These are phyloP conservation scores for Muscicapa striata DNA, from an alignment of 2,797 vertebrate genomes.

Conservation along the genomic window DNA sequence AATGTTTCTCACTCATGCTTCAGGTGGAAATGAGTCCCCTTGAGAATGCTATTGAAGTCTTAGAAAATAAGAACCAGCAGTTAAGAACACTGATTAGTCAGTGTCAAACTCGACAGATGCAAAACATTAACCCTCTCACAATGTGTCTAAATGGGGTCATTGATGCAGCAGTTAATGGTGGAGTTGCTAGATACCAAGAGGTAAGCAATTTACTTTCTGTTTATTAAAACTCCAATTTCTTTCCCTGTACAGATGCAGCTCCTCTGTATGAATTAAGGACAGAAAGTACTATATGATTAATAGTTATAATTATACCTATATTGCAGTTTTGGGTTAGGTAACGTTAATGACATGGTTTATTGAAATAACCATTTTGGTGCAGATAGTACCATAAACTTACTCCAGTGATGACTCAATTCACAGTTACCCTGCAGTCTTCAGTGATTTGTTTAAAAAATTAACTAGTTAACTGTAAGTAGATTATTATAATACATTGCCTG, in stretches of 20 bases:
- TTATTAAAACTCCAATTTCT: background rate
- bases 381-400: background rate
- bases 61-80: slow-evolving; percentile 97
- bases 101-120: slow-evolving; percentile 95
- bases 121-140: slow-evolving; percentile 96
- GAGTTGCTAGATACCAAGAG: slow-evolving; percentile 96
- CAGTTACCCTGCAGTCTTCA: background rate
- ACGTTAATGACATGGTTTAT: background rate
- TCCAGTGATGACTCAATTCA: background rate
- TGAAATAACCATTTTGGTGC: background rate
- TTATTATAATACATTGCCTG: background rate
- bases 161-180: slow-evolving; percentile 96
- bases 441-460: background rate
- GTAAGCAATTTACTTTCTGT: slow-evolving; percentile 70
- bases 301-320: background rate
- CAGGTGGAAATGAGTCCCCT: slow-evolving; percentile 97
- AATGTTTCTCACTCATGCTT: background rate
- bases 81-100: slow-evolving; percentile 92
- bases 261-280: background rate
- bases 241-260: background rate
- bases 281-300: background rate
- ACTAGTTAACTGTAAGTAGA: background rate
- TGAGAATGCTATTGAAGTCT: slow-evolving; percentile 96
- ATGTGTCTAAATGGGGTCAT: slow-evolving; percentile 99
- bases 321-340: background rate